Percentiles rank a stretch among this genome's conserved stretches.
phyloP scores from a whole-genome alignment of 2,113 vertebrate genomes.

The Acrocephalus arundinaceus region DNA sequence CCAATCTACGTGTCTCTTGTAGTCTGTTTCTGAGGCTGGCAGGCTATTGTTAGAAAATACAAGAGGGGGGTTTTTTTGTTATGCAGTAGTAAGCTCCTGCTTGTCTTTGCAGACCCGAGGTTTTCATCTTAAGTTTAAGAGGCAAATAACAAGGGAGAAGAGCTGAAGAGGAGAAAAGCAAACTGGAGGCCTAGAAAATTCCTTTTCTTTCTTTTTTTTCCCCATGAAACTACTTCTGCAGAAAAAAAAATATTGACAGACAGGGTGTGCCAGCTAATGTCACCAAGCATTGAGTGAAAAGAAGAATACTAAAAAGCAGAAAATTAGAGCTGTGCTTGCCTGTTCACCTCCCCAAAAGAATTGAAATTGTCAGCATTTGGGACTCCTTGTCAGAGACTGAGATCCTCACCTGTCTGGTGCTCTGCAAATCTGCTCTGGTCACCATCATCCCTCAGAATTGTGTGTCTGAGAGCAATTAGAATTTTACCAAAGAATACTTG shows the following conservation, averaged over 20 bases:
- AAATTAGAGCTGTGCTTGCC: not conserved
- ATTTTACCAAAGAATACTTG: not conserved
- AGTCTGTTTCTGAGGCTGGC: not conserved
- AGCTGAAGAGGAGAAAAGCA: not conserved
- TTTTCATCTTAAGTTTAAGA: not conserved
- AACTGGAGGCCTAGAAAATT: not conserved
- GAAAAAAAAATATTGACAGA: not conserved
- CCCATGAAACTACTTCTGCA: not conserved
- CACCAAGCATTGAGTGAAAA: not conserved
- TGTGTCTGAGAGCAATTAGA: not conserved
- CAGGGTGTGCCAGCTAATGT: not conserved
- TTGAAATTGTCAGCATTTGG: not conserved
- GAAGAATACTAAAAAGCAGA: slow-evolving; percentile 5
- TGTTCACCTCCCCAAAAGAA: not conserved
- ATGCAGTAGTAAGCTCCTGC: not conserved
- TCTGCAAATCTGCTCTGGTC: not conserved
- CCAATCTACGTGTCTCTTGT: not conserved
- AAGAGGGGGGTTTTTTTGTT: not conserved
- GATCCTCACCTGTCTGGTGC: slow-evolving; percentile 6
- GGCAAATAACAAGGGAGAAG: not conserved
- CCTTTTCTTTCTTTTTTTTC: not conserved
- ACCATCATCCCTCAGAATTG: not conserved
- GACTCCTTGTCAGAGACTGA: not conserved
- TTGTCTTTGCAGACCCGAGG: not conserved
- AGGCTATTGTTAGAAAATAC: slow-evolving; percentile 1